These are phyloP conservation scores for Ooceraea biroi DNA, from an alignment of 1,140 invertebrate species.

Conservation along the genomic window DNA sequence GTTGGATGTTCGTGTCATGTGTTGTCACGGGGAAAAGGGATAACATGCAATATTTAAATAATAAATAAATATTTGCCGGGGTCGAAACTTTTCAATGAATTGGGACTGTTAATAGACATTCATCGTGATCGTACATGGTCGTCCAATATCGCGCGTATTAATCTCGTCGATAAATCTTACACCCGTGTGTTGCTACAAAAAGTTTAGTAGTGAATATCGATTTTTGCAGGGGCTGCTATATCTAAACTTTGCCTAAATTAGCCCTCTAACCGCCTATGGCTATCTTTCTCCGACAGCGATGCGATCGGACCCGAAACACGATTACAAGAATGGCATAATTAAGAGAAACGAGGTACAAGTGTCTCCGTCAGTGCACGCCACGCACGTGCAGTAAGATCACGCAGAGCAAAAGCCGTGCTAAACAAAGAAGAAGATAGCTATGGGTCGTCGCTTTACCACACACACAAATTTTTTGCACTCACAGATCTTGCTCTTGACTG, in stretches of 20 bases:
- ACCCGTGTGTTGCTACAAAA: conserved; percentile 44
- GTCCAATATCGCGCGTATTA: conserved; percentile 44
- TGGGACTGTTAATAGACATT: conserved; percentile 14
- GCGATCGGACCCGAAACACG: conserved; percentile 63
- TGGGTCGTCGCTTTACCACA: conserved; percentile 72
- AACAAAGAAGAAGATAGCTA: conserved; percentile 75
- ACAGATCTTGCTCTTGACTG: conserved; percentile 45
- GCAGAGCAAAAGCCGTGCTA: conserved; percentile 57
- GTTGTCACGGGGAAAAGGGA: conserved; percentile 52
- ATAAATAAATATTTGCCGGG: no score
- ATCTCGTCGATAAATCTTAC: conserved; percentile 22
- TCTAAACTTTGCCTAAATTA: conserved; percentile 77
- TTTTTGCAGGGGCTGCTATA: conserved; percentile 76
- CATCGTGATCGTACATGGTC: conserved; percentile 36
- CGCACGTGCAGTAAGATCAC: conserved; percentile 49
- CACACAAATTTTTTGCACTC: conserved; percentile 49
- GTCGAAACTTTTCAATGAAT: conserved; percentile 41
- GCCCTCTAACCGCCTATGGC: conserved; percentile 75
- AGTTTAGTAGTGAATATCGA: conserved; percentile 73
- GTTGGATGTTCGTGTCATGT: conserved; percentile 45
- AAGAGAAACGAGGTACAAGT: conserved; percentile 67
- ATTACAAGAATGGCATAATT: conserved; percentile 66
- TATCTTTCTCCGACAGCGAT: conserved; percentile 73
- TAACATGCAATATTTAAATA: conserved; percentile 71
- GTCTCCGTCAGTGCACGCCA: conserved; percentile 38